Evolutionary conservation across 2,888 invertebrate genomes (phyloP).

Genomic region (Andrena praecox): DNA sequence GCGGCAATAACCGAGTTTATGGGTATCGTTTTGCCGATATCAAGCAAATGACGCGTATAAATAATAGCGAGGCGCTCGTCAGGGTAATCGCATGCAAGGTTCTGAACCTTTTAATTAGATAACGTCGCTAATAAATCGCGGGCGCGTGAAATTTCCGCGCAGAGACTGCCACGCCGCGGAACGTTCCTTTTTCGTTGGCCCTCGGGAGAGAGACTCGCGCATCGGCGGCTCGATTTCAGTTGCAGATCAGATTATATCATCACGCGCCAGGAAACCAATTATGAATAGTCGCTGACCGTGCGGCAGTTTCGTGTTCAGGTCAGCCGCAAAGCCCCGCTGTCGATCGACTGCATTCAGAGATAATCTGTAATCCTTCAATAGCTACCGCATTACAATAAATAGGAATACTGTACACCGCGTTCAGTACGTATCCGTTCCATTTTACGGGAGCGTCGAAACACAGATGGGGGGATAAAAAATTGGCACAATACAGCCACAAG

Average conservation of each 20-base stretch:
- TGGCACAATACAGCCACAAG: neutral
- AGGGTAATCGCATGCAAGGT: slow-evolving; percentile 56
- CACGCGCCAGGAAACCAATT: slow-evolving; percentile 47
- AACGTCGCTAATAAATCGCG: neutral
- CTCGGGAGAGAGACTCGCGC: neutral
- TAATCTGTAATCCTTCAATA: slow-evolving; percentile 81
- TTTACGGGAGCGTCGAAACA: neutral
- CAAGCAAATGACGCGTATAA: slow-evolving; percentile 78
- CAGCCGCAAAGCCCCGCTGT: slow-evolving; percentile 73
- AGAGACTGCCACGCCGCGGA: neutral
- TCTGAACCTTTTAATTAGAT: slow-evolving; percentile 38
- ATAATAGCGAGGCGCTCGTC: slow-evolving; percentile 61
- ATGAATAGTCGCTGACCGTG: slow-evolving; percentile 65
- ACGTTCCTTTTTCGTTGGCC: neutral
- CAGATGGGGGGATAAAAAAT: neutral
- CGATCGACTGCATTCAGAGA: slow-evolving; percentile 60
- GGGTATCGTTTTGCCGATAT: slow-evolving; percentile 76
- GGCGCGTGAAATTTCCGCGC: neutral
- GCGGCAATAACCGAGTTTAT: slow-evolving; percentile 81
- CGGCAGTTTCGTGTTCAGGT: slow-evolving; percentile 56
- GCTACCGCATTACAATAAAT: slow-evolving; percentile 79
- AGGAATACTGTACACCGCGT: slow-evolving; percentile 35
- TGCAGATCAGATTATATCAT: slow-evolving; percentile 69
- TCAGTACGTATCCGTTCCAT: slow-evolving; percentile 17
- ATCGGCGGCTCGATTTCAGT: neutral